These are phyloP conservation scores for Athalia cordata DNA, from an alignment of 2,888 invertebrate genomes.

Conservation along the genomic window DNA sequence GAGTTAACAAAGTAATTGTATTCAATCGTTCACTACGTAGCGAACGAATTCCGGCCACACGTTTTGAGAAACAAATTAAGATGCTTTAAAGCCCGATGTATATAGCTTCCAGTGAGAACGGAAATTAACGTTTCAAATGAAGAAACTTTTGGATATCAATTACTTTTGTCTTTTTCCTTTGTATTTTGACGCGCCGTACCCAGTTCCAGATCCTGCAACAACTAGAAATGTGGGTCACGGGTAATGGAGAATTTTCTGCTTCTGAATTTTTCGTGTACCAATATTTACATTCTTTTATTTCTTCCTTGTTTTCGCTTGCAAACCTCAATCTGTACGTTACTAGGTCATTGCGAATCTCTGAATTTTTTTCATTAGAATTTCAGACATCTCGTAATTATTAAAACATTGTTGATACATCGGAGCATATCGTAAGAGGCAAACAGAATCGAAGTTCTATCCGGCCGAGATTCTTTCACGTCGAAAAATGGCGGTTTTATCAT, in stretches of 20 bases:
- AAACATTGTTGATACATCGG: too few species aligned
- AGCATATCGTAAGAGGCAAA: too few species aligned
- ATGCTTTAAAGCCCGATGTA: constrained; percentile 10
- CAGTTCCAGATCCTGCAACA: background rate
- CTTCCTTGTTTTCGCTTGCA: background rate
- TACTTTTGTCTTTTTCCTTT: background rate
- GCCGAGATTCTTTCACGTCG: too few species aligned
- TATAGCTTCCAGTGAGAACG: background rate
- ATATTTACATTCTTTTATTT: constrained; percentile 26
- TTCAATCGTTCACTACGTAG: constrained; percentile 20
- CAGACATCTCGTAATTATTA: background rate
- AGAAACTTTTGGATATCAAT: constrained; percentile 5
- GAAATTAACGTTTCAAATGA: constrained; percentile 20
- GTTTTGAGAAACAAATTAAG: constrained; percentile 15
- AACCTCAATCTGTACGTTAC: background rate
- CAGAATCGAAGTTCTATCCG: too few species aligned
- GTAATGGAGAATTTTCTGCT: constrained; percentile 29
- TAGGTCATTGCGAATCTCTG: constrained; percentile 7
- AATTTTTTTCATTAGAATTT: background rate
- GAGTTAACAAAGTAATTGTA: constrained; percentile 36
- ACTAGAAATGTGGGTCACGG: constrained; percentile 25
- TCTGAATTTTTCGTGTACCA: background rate
- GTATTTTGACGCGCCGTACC: background rate
- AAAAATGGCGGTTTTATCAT: too few species aligned
- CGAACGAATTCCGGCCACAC: background rate